Percentiles rank a stretch among this genome's conserved stretches.
These are phyloP conservation scores for Miltochrista miniata DNA, from an alignment of 2,888 invertebrate genomes.

Conservation along the genomic window DNA sequence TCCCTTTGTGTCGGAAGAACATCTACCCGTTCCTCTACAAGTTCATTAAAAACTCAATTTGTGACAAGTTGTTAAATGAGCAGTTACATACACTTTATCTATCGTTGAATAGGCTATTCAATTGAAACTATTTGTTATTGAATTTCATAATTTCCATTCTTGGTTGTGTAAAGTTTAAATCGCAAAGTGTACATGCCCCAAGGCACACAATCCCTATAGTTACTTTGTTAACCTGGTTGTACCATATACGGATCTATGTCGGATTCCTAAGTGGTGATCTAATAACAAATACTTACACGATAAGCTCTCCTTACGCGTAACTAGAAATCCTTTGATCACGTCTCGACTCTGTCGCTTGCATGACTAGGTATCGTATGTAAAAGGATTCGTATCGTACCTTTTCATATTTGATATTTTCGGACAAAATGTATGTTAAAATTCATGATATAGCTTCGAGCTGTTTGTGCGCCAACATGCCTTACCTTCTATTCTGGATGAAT, in stretches of 20 bases:
- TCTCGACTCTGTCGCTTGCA: slow-evolving; percentile 5
- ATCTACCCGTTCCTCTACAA: no score
- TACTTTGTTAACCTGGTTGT: slow-evolving; percentile 9
- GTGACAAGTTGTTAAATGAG: background rate
- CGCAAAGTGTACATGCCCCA: background rate
- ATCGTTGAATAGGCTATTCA: no score
- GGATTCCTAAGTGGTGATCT: slow-evolving; percentile 52
- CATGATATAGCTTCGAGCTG: no score
- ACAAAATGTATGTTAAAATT: no score
- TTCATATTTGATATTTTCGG: no score
- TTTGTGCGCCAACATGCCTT: no score
- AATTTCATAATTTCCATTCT: background rate
- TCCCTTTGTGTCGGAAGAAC: no score
- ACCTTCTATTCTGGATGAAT: no score
- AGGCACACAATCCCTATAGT: background rate
- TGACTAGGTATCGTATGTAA: no score
- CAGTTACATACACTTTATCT: background rate
- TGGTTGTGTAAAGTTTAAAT: background rate
- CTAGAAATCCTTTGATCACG: slow-evolving; percentile 42
- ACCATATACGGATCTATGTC: slow-evolving; percentile 41
- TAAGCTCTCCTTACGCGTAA: slow-evolving; percentile 23
- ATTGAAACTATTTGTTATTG: background rate
- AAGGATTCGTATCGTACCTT: no score
- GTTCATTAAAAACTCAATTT: no score
- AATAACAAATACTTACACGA: slow-evolving; percentile 36